Percentiles rank a stretch among this genome's conserved stretches.
Evolutionary conservation across 1,140 invertebrate species (phyloP).

Genomic region (Magallana gigas): DNA sequence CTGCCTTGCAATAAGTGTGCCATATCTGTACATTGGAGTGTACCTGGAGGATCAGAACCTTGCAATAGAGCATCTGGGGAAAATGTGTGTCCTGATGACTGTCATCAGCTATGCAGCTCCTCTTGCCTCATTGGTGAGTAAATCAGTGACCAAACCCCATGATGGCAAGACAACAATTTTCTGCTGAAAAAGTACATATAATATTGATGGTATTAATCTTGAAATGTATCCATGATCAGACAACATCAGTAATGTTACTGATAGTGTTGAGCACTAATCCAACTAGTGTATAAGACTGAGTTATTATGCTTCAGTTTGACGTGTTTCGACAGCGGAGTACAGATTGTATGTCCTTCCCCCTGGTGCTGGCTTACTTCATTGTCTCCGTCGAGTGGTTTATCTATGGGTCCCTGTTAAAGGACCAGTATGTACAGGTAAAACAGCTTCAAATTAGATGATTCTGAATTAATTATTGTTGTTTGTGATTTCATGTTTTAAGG

Average conservation of each 20-base stretch:
- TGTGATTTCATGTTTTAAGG: no score
- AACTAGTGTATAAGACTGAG: no score
- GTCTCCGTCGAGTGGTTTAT: constrained; percentile 59
- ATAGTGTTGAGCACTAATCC: no score
- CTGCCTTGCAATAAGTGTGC: not conserved
- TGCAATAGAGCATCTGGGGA: constrained; percentile 45
- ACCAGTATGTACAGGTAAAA: constrained; percentile 59
- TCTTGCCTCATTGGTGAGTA: constrained; percentile 58
- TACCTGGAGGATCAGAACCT: constrained; percentile 27
- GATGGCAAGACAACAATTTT: no score
- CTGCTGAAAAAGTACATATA: no score
- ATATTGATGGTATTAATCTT: no score
- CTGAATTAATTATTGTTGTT: no score
- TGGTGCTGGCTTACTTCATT: constrained; percentile 55
- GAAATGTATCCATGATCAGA: no score
- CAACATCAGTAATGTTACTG: no score
- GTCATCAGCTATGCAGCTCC: constrained; percentile 56
- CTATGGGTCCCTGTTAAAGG: constrained; percentile 56
- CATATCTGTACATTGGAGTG: not conserved
- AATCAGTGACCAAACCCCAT: not conserved
- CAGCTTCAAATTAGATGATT: not conserved
- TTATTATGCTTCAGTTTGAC: constrained; percentile 27
- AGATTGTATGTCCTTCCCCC: constrained; percentile 59
- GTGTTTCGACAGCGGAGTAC: constrained; percentile 54
- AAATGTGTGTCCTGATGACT: constrained; percentile 46